A percentile compares a stretch with the other conserved stretches of the same genome.
phyloP scores from a whole-genome alignment of 2,113 vertebrate species.

The Halichoeres trimaculatus region DNA sequence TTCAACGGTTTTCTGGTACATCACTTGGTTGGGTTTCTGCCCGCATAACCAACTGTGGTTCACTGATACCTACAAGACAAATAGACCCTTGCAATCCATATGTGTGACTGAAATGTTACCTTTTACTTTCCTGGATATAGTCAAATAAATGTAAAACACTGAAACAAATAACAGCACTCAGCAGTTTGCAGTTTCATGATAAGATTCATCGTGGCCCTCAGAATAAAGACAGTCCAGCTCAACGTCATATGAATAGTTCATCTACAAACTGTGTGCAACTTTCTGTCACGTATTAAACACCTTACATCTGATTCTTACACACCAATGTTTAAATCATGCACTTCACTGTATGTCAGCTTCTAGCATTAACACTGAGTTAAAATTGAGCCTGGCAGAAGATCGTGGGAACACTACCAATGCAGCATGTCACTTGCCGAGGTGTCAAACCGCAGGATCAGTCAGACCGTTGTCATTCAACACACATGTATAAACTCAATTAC shows the following conservation, averaged over 20 bases:
- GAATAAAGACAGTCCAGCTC: background rate
- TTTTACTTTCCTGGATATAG: background rate
- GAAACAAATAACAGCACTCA: no score
- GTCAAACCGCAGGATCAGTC: slow-evolving; percentile 85
- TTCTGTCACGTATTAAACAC: background rate
- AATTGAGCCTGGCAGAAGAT: slow-evolving; percentile 21
- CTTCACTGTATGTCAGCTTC: background rate
- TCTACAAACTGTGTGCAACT: background rate
- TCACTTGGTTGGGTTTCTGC: slow-evolving; percentile 29
- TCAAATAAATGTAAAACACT: background rate
- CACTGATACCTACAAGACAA: slow-evolving; percentile 16
- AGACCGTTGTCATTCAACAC: slow-evolving; percentile 58
- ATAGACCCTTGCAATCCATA: background rate
- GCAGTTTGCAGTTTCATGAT: no score
- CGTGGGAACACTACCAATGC: slow-evolving; percentile 83
- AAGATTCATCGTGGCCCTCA: background rate
- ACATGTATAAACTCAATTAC: slow-evolving; percentile 24
- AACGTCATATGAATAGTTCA: background rate
- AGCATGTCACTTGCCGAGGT: slow-evolving; percentile 77
- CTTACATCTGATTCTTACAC: background rate
- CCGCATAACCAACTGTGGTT: slow-evolving; percentile 46
- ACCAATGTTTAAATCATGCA: no score
- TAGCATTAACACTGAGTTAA: background rate
- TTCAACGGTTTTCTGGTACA: slow-evolving; percentile 49
- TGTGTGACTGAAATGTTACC: background rate